Evolutionary conservation across 2,797 vertebrate genomes (phyloP), one percentile per base, ranked within the genome.

Genomic region (Triplophysa bombifrons): DNA sequence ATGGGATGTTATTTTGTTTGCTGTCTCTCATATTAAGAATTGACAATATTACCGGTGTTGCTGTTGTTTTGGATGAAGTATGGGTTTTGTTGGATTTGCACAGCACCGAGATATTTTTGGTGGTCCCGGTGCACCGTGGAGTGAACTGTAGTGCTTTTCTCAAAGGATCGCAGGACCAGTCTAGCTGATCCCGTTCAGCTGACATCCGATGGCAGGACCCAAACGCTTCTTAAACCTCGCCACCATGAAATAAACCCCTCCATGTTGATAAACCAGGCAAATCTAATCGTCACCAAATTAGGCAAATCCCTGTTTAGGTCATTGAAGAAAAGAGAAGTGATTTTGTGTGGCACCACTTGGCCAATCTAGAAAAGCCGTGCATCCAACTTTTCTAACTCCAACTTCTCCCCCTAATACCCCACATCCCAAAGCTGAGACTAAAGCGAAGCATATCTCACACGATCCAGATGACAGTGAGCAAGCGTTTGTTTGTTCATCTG

Each of bases 221-320:
- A 68, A 56, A 22, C 41, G 56, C 78, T 79, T 55, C 80, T 53
- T 38, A 71, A 81, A 76, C 56, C 78, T 69, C 41, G 74, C 44
- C 71, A 68, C 67, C 76, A 80, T 74, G 74, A 86, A 85, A 85
- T 82, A 84, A 84, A 77, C 76, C 64, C n/a, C 65, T 81, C 65
- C 69, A 83, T 76, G 11, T 80, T 73, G 53, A 84, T 82, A 71
- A 83, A 85, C 72, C 72, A 85, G 72, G 34, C 75, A 69, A 74
- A 68, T 79, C 76, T 76, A 75, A 70, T 78, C 70, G 55, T 76
- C 72, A 76, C 69, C 83, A 82, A 86, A 83, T 76, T 82, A 76
- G 70, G 46, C 82, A 86, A 84, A 87, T 84, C 80, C 80, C 71
- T 72, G 80, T 83, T 72, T 81, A 84, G 84, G 72, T 83, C 80